These are phyloP conservation scores for Myathropa florea DNA, from an alignment of 2,888 invertebrate species.

Conservation along the genomic window DNA sequence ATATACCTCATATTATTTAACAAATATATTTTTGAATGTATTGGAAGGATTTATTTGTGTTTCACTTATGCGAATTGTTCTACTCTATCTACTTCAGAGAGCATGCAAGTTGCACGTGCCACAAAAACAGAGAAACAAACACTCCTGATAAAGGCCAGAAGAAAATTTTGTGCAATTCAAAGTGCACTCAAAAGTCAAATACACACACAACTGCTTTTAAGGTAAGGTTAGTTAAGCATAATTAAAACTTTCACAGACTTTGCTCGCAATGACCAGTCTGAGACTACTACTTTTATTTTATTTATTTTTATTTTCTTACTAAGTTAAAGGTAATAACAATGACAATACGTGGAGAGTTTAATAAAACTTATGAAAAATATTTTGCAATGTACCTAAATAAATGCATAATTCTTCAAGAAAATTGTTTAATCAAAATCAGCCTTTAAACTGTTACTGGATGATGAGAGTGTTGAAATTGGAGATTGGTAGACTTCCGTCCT, in stretches of 20 bases:
- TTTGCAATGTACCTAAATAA: too few species aligned
- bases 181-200: background rate
- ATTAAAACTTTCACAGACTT: background rate
- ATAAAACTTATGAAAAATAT: too few species aligned
- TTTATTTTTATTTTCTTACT: too few species aligned
- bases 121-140: background rate
- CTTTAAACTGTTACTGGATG: too few species aligned
- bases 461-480: too few species aligned
- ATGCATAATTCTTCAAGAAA: too few species aligned
- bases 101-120: background rate
- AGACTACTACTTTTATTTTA: too few species aligned
- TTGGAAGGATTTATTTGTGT: background rate
- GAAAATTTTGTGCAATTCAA: background rate
- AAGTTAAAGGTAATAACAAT: too few species aligned
- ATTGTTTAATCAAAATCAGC: too few species aligned
- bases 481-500: too few species aligned
- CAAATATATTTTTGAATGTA: constrained; percentile 4
- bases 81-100: background rate
- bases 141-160: background rate
- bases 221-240: background rate
- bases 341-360: too few species aligned
- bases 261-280: background rate
- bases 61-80: background rate
- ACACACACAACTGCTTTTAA: background rate
- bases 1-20: constrained; percentile 26